phyloP scores from a whole-genome alignment of 2,113 vertebrate genomes.

The Parotia lawesii region DNA sequence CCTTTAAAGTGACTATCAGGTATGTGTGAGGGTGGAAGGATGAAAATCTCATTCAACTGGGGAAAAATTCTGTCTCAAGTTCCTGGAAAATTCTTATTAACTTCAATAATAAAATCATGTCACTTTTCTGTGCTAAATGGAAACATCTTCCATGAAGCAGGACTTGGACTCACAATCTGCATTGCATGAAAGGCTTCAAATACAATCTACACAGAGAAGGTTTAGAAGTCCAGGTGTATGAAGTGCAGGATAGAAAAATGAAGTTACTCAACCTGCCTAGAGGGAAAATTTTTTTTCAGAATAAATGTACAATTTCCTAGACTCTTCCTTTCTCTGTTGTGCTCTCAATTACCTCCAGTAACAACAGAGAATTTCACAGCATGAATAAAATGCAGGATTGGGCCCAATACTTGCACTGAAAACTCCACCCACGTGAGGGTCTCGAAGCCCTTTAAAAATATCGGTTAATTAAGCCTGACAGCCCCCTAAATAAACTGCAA shows the following conservation, averaged over 20 bases:
- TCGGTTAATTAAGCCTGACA: constrained; percentile 62
- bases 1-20: neutral
- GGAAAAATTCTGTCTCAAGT: neutral
- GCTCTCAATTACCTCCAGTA: neutral
- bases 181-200: neutral
- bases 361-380: neutral
- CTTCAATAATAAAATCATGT: neutral
- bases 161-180: neutral
- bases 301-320: neutral
- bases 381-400: neutral
- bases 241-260: neutral
- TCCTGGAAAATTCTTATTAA: neutral
- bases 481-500: constrained; percentile 42
- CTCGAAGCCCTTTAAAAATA: constrained; percentile 53
- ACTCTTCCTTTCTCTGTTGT: neutral
- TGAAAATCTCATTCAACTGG: neutral
- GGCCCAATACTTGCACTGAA: neutral
- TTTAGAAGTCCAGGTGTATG: neutral
- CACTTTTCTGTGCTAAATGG: neutral
- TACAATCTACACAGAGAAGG: neutral
- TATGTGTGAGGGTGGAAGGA: neutral
- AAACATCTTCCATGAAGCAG: neutral
- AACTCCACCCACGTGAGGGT: constrained; percentile 36
- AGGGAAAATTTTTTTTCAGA: neutral
- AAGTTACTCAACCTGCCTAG: neutral